Evolutionary conservation across 2,888 invertebrate genomes (phyloP), one percentile per base, ranked within the genome.

Genomic region (Ctena decussata): DNA sequence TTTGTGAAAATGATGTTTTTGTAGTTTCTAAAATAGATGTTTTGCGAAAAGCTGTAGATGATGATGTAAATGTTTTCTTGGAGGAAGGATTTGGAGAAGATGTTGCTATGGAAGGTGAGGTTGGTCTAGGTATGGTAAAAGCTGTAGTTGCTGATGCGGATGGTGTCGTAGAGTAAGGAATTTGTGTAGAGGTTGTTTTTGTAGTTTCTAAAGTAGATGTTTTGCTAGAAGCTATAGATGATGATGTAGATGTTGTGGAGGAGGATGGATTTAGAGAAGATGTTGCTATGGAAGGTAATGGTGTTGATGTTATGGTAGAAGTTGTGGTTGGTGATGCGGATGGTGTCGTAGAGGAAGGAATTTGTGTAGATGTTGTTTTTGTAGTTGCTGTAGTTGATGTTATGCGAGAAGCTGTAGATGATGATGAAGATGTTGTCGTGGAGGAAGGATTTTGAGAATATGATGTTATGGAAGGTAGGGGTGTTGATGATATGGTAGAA

Each of bases 391-490:
- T 35, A 74, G 32, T 65, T 74, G n/a, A 32, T 37, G 65, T 65
- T 39, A 37, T 78, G 39, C 8, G 46, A 71, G 70, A 53, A 35
- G 69, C 41, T 35, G 35, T 65, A 77, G 5, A 53, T 15, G 18
- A 70, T 39, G 21, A 75, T 53, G 53, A 69, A 53, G 30, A 71
- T 70, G 12, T 74, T 69, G 41, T n/a, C n/a, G n/a, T n/a, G n/a
- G n/a, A n/a, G n/a, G n/a, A n/a, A n/a, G n/a, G n/a, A n/a, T n/a
- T n/a, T n/a, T n/a, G n/a, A n/a, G n/a, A n/a, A n/a, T n/a, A n/a
- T n/a, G n/a, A n/a, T n/a, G n/a, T n/a, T n/a, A n/a, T n/a, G n/a
- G n/a, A n/a, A n/a, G n/a, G n/a, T n/a, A n/a, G n/a, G n/a, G n/a
- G n/a, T n/a, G n/a, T n/a, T n/a, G n/a, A n/a, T n/a, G n/a, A n/a